A percentile compares a stretch with the other conserved stretches of the same genome.
These are phyloP conservation scores for Lontra canadensis DNA, from an alignment of 2,113 vertebrate genomes.

Conservation along the genomic window DNA sequence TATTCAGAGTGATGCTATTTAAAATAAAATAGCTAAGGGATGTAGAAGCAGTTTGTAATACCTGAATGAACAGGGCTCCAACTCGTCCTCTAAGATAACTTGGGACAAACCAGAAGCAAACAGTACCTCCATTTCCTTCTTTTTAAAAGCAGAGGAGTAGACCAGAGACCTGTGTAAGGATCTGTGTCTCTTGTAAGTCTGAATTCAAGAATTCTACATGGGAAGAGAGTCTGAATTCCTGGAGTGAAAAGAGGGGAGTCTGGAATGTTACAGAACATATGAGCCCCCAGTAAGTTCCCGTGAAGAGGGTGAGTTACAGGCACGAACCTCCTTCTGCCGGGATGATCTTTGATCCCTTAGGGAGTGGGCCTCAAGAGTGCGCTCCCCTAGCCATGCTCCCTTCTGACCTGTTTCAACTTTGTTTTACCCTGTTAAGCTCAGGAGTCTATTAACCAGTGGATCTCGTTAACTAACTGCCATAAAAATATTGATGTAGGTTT, in stretches of 20 bases:
- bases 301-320: background rate
- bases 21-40: background rate
- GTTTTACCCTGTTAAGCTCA: background rate
- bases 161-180: background rate
- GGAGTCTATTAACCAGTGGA: background rate
- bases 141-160: background rate
- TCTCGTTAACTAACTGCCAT: constrained; percentile 4
- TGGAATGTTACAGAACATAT: background rate
- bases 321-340: fast-evolving
- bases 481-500: background rate
- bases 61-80: background rate
- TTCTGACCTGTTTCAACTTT: background rate
- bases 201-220: background rate
- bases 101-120: background rate
- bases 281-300: background rate
- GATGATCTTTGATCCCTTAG: background rate
- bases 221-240: background rate
- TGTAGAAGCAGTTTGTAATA: background rate
- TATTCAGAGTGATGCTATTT: constrained; percentile 20
- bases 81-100: background rate
- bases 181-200: background rate
- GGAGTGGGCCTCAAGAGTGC: background rate
- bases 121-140: background rate
- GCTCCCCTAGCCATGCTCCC: background rate
- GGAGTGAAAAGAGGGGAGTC: background rate